These are phyloP conservation scores for Brienomyrus brachyistius DNA, from an alignment of 2,113 vertebrate species.

Conservation along the genomic window DNA sequence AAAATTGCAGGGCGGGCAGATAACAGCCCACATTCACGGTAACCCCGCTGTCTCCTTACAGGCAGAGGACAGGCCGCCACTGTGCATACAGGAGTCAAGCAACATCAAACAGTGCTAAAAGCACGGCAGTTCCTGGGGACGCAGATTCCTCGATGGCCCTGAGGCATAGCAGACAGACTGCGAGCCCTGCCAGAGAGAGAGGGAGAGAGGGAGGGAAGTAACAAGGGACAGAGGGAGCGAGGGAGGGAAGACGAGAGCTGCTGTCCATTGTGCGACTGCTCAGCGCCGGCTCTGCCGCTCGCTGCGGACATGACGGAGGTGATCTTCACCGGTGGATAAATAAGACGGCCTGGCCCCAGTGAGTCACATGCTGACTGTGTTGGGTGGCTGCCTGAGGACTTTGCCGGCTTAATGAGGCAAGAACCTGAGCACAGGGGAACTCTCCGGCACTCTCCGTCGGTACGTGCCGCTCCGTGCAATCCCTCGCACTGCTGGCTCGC, in stretches of 20 bases:
- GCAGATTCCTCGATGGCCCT: neutral
- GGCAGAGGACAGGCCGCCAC: neutral
- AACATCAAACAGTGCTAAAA: neutral
- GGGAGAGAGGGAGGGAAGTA: neutral
- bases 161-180: neutral
- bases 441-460: neutral
- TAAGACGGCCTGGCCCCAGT: neutral
- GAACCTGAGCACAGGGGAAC: neutral
- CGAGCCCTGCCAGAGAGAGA: neutral
- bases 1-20: neutral
- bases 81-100: neutral
- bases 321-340: neutral
- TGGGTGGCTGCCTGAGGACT: neutral
- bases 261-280: neutral
- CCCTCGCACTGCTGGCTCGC: neutral
- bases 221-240: neutral
- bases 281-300: neutral
- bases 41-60: neutral
- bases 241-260: neutral
- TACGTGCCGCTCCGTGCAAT: neutral
- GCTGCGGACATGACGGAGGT: neutral
- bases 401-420: neutral
- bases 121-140: neutral
- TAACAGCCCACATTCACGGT: neutral
- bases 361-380: neutral